Base-by-base conservation (phyloP, 2,113 vertebrate genomes). In the Lipophrys pholis region DNA sequence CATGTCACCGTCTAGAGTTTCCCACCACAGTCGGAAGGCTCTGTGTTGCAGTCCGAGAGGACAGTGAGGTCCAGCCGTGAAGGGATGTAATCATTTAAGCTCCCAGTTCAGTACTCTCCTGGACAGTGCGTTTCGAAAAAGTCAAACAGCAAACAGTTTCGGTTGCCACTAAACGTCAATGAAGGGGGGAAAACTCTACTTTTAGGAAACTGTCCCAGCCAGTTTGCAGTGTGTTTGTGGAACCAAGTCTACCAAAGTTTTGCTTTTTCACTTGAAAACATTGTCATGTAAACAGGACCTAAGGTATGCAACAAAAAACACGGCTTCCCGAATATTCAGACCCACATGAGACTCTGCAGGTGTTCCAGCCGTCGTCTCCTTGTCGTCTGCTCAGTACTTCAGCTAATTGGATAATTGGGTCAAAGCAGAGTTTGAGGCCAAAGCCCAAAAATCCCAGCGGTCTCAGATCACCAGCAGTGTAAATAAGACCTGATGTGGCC, bases 381-480 rank as follows among this genome's bases (percentile, higher is more conserved):
- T 56, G 69, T 69, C 62, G 85, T 82, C 85, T 74, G 70, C 61
- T 73, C 69, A 64, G 55, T 46, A 68, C 87, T 86, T 68, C 55
- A 67, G 62, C 87, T 89, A 90, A 93, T 88, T 87, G 87, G 87
- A 88, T 93, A 91, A 93, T 92, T 92, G 80, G 61, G 60, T 87
- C 70, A 69, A 84, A 76, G 17, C 64, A 83, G 65, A 81, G 73
- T 88, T 84, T 69, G 62, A 73, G 68, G 51, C 86, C 62, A 49
- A 63, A 78, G 53, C 72, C 62, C 55, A 38, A 57, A 69, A 73
- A 59, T 80, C 65, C 43, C 50, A 79, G 69, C 58, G 54, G 66
- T 50, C 46, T 67, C 42, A 77, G 76, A 74, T 73, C 65, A 76
- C 58, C 51, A 45, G 72, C 60, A 54, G 76, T 2, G 73, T 53